Conservation (phyloP, 2,113 vertebrate genomes). For the Gambusia holbrooki region DNA sequence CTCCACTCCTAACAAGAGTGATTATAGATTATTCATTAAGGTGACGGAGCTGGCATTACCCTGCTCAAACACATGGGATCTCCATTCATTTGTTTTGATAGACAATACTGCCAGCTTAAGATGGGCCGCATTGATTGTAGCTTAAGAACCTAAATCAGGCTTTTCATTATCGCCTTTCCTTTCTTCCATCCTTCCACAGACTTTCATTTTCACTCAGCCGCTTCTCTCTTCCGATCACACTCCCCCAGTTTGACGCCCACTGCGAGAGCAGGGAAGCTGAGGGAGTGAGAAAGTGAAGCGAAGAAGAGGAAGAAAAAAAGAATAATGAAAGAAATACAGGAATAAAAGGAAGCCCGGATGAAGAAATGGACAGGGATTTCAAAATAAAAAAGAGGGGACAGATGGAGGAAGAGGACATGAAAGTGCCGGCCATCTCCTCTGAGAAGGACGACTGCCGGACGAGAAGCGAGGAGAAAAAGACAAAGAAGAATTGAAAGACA, state of each 20-base stretch:
- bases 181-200: conserved; percentile 69
- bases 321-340: conserved; percentile 38
- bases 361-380: conserved; percentile 34
- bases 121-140: conserved; percentile 53
- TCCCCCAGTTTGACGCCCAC: conserved; percentile 79
- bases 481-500: conserved; percentile 25
- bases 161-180: conserved; percentile 66
- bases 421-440: conserved; percentile 37
- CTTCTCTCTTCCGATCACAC: conserved; percentile 79
- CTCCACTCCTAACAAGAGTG: conserved; percentile 1
- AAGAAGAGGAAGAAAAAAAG: conserved; percentile 3
- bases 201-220: conserved; percentile 75
- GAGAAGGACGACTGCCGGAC: conserved; percentile 31
- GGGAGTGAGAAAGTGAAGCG: conserved; percentile 47
- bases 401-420: conserved; percentile 34
- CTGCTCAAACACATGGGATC: conserved; percentile 12
- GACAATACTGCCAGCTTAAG: conserved; percentile 39
- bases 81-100: conserved; percentile 35
- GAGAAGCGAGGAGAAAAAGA: conserved; percentile 25
- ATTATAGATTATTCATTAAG: conserved; percentile 22
- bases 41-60: neutral
- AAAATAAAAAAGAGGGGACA: conserved; percentile 33
- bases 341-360: conserved; percentile 21
- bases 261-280: conserved; percentile 67
- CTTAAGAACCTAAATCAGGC: conserved; percentile 74